A percentile compares a stretch with the other conserved stretches of the same genome.
phyloP scores from a whole-genome alignment of 2,888 invertebrate species.

The Baronia brevicornis region DNA sequence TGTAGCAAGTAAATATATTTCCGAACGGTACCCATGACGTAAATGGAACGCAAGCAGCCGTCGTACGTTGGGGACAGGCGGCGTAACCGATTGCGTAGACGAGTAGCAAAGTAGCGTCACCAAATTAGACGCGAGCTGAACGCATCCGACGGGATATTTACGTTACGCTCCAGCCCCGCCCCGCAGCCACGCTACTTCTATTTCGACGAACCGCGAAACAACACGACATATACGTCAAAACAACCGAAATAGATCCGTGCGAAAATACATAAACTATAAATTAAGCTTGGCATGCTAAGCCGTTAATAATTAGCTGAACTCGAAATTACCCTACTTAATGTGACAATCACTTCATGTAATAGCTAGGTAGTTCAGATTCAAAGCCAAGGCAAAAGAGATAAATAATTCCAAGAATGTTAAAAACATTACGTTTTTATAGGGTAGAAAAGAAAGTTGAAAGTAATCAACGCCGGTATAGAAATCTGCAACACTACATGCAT shows the following conservation, averaged over 20 bases:
- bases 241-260: slow-evolving; percentile 36
- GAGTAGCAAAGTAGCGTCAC: slow-evolving; percentile 47
- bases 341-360: too few relatives aligned
- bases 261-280: slow-evolving; percentile 31
- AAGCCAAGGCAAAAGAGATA: too few relatives aligned
- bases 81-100: slow-evolving; percentile 39
- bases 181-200: slow-evolving; percentile 29
- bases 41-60: slow-evolving; percentile 18
- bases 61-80: slow-evolving; percentile 12
- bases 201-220: slow-evolving; percentile 41
- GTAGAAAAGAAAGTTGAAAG: too few relatives aligned
- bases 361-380: too few relatives aligned
- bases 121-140: slow-evolving; percentile 61
- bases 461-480: too few relatives aligned
- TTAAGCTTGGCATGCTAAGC: slow-evolving; percentile 24
- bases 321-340: too few relatives aligned
- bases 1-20: not conserved
- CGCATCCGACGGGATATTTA: slow-evolving; percentile 37
- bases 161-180: slow-evolving; percentile 62
- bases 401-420: too few relatives aligned
- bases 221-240: slow-evolving; percentile 39
- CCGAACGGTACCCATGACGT: slow-evolving; percentile 15
- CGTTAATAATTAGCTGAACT: too few relatives aligned
- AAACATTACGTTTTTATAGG: too few relatives aligned
- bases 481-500: too few relatives aligned